phyloP scores from a whole-genome alignment of 2,113 vertebrate genomes.

The Oncorhynchus clarkii region DNA sequence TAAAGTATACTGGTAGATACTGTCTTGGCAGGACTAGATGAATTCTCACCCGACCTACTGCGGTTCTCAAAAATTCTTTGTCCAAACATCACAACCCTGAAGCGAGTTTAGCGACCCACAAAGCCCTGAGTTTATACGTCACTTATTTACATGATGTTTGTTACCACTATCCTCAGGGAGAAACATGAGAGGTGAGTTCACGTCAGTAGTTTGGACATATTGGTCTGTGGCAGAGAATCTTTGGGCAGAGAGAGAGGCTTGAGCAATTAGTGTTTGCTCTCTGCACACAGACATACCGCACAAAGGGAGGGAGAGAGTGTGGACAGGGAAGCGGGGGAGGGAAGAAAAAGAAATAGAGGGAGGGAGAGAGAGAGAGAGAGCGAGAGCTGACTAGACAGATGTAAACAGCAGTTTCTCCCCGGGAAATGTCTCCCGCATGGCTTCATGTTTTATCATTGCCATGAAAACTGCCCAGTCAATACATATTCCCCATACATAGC shows the following conservation, averaged over 20 bases:
- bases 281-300: background rate
- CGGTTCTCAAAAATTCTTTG: background rate
- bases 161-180: background rate
- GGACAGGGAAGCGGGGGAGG: no score
- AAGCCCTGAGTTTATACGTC: background rate
- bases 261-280: slow-evolving; percentile 16
- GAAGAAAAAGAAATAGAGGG: background rate
- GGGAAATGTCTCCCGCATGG: background rate
- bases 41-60: background rate
- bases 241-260: slow-evolving; percentile 1
- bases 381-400: background rate
- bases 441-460: background rate
- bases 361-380: background rate
- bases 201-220: background rate
- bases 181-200: background rate
- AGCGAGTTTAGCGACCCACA: background rate
- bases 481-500: no score
- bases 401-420: slow-evolving; percentile 2
- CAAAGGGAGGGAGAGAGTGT: slow-evolving; percentile 3
- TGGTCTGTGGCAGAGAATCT: slow-evolving; percentile 2
- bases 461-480: background rate
- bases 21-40: background rate
- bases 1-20: no score
- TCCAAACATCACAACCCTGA: background rate
- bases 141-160: slow-evolving; percentile 4